Evolutionary conservation across 2,888 invertebrate genomes (phyloP), one percentile per base, ranked within the genome.

Genomic region (Tiliacea aurago): DNA sequence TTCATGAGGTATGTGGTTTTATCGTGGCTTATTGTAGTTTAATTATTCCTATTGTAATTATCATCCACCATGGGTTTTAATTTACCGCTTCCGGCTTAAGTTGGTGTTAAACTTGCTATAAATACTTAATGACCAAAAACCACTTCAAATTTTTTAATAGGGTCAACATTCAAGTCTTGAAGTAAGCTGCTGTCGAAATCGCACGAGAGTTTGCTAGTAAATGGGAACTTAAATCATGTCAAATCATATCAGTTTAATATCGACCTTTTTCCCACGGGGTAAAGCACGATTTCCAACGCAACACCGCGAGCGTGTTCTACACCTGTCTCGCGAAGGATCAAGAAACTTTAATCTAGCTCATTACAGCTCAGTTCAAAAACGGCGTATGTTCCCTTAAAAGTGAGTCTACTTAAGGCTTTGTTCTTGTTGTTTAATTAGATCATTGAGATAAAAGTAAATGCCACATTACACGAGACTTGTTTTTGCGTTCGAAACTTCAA

Each of bases 261-360:
- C 77, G 80, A 88, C 92, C 88, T 86, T 93, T 90, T 90, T 84
- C 76, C 78, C 85, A 88, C 76, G 78, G 43, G 23, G 62, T 87
- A 89, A 81, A 85, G 84, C 77, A 86, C 81, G 86, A 88, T 89
- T 91, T 93, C 55, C 72, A 81, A 80, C 87, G 87, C 59, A 83
- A 78, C 64, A 77, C 70, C 68, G 68, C 73, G 73, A 86, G 84
- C 87, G 86, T 88, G 86, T 80, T 90, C 89, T 92, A 92, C 95
- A 95, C 95, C 95, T 95, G 95, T 94, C 91, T 88, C 59, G 88
- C 78, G 83, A 90, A 92, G 91, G 91, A 95, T 94, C 93, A 93
- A 93, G 93, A 91, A 94, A 94, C 94, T 93, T 90, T 92, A 93
- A 93, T 94, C 93, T 91, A 86, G 91, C 91, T 91, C 91, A 91